Evolutionary conservation across 2,797 vertebrate species (phyloP), one percentile per base, ranked within the genome.

Genomic region (Mastacembelus armatus): DNA sequence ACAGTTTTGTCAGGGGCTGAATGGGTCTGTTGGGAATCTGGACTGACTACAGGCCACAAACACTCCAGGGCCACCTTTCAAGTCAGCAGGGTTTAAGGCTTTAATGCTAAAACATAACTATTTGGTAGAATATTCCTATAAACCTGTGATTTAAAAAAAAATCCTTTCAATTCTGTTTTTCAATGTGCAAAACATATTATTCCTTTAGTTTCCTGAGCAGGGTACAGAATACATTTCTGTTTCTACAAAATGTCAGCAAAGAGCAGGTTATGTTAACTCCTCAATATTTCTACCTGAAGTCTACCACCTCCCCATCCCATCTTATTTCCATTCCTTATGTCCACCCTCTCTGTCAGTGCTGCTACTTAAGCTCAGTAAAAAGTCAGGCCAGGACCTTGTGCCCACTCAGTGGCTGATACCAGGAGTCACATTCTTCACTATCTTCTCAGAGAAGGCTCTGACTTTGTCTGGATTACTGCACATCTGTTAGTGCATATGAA

Each of bases 381-480:
- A 22, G 55, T 18, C 10, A 39, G 73, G 66, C 71, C 56, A 47
- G 43, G 62, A 70, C 69, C 52, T 42, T 1, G n/a, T 30, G 18
- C 36, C 27, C 2, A 35, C 48, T 18, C 4, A 63, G 42, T 7
- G 42, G 18, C 58, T 58, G 63, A 70, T 24, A 71, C 62, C 21
- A 15, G 10, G 10, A 68, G 52, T 45, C 50, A 35, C 22, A 74
- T 67, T 72, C 21, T 54, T 60, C 38, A 42, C 42, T 40, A 33
- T 52, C 49, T 30, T 36, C 32, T 58, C 48, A 36, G 64, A 27
- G 33, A 24, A 33, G 18, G 27, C 30, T 49, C 1, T 32, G 32
- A 61, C 60, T 39, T 22, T 27, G 30, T 33, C 42, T n/a, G 59
- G 21, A 82, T 47, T 64, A 56, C 29, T 16, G 33, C 18, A 58